Base-by-base conservation (phyloP, 2,888 invertebrate species). In the Amphipyra berbera region DNA sequence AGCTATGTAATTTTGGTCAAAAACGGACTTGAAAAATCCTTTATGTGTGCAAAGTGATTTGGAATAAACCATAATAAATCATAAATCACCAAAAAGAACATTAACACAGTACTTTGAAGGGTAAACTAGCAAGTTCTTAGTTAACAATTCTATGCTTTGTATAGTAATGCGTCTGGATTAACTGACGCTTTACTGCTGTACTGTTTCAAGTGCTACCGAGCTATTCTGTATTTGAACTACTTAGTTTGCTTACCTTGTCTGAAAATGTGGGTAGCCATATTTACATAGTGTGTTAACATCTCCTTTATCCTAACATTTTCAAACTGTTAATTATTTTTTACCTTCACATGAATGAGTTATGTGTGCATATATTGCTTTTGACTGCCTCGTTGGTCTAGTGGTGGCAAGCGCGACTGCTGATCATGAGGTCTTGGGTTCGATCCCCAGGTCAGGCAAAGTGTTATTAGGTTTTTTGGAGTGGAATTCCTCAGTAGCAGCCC, bases 141-240 rank as follows among this genome's bases (percentile, higher is more conserved):
- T 40, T 13, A 55, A 58, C 54, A 58, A 54, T 68, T 58, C 66
- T 52, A 47, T 38, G 33, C 54, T 59, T 44, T 30, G 37, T 44
- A 33, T 21, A 50, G 46, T 54, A 49, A 71, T 58, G 47, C 42
- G 54, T 50, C 59, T 65, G 66, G 40, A 59, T 69, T 66, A 72
- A 45, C 33, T 45, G 54, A 48, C 59, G 52, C 47, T 33, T 42
- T 54, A 44, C 66, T 40, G 15, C 42, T 6, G 9, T 35, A 58
- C 42, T 40, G 42, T 64, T 68, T 64, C 65, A 58, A 58, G 72
- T 59, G 58, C 15, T 35, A 50, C 30, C n/a, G 7, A 62, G 54
- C 35, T 50, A 58, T 65, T 71, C 48, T 30, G 57, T 50, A 52
- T 52, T 68, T 63, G 44, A 47, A 53, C 56, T 10, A 35, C 40